Base-by-base conservation (phyloP, 2,113 vertebrate species). In the Platycercus adscitus region DNA sequence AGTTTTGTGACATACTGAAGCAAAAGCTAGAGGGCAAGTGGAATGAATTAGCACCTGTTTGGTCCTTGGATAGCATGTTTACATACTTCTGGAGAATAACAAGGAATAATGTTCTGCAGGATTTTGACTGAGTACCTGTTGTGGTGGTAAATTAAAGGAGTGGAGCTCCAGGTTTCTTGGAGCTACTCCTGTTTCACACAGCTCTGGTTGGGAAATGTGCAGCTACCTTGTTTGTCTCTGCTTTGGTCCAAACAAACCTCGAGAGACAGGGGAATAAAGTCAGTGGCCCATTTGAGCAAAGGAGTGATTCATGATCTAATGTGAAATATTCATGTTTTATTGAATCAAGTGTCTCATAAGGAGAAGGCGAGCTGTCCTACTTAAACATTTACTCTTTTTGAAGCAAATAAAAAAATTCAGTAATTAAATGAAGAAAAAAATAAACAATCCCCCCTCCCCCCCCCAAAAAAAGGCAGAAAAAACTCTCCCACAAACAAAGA, bases 401-500 rank as follows among this genome's bases (percentile, higher is more conserved):
- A 89, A 61, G 16, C 35, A 91, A 87, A 80, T 16, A 25, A 3
- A 56, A 46, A 85, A 65, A 37, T 7, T 17, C 23, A 56, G 29
- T 43, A 71, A 72, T 33, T 31, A 64, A 52, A 50, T 31, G 8
- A 7, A 46, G 47, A 61, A 35, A 35, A 50, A 23, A 17, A 16
- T 31, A 19, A 55, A 31, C 7, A 19, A 33, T 19, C 8, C 29
- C 29, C 6, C 15, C 24, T 7, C 58, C 10, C 24, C 1, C 15
- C 11, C 10, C 37, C 9, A 24, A 28, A 55, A 7, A 43, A 33
- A 31, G 7, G 1, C 23, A 7, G 3, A 53, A 61, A 56, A 13
- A 3, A 23, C 8, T n/a, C 20, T n/a, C 20, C 0, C 4, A 2
- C 33, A 24, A 23, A 43, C 0, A 49, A 61, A 37, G 6, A n/a